phyloP scores from a whole-genome alignment of 2,888 invertebrate species.

The Drosophila basisetae region DNA sequence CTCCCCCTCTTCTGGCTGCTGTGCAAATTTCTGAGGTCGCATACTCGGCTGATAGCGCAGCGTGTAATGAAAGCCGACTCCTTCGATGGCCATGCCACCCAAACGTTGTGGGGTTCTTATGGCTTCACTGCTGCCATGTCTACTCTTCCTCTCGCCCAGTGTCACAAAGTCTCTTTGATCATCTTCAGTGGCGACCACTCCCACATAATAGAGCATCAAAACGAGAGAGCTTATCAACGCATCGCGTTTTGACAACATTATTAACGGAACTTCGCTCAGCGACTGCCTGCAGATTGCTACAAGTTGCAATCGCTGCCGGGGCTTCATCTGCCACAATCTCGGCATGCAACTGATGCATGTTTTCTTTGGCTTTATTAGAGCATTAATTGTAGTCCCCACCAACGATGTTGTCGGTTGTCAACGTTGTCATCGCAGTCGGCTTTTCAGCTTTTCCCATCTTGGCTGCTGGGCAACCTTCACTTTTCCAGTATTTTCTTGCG shows the following conservation, averaged over 20 bases:
- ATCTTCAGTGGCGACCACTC: constrained; percentile 43
- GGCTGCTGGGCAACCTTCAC: constrained; percentile 81
- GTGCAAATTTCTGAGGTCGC: constrained; percentile 69
- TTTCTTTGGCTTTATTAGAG: constrained; percentile 82
- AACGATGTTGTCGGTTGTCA: constrained; percentile 53
- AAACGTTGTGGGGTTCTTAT: constrained; percentile 26
- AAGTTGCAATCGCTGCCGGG: constrained; percentile 20
- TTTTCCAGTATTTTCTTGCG: constrained; percentile 64
- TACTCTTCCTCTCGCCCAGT: constrained; percentile 34
- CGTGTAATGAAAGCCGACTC: constrained; percentile 67
- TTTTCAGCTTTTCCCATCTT: constrained; percentile 61
- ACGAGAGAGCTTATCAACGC: constrained; percentile 74
- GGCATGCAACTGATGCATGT: constrained; percentile 45
- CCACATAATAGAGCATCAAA: constrained; percentile 77
- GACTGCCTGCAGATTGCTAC: constrained; percentile 54
- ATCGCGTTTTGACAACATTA: constrained; percentile 78
- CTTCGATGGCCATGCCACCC: constrained; percentile 56
- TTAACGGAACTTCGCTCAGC: constrained; percentile 76
- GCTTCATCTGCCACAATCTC: constrained; percentile 30
- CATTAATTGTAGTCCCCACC: constrained; percentile 79
- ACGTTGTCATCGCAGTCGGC: constrained; percentile 38
- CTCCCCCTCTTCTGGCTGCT: constrained; percentile 49
- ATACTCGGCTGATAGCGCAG: constrained; percentile 76
- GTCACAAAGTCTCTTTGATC: constrained; percentile 72
- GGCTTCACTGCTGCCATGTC: constrained; percentile 19